Conservation (phyloP, 2,888 invertebrate genomes). For the Trissoscelio sp. region DNA sequence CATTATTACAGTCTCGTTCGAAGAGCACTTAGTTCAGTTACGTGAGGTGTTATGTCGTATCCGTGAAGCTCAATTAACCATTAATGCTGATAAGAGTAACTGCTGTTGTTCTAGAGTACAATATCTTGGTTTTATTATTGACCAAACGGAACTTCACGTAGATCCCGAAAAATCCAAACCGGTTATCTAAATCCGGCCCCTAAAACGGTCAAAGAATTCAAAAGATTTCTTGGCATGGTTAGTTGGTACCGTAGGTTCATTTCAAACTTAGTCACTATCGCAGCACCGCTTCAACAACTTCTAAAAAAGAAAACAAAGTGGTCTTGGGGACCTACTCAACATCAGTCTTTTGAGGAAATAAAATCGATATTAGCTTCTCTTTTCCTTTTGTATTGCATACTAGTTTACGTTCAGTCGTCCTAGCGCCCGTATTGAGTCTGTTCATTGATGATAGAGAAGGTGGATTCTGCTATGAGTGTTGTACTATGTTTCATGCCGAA, state of each 20-base stretch:
- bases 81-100: neutral
- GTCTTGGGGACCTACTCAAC: no score
- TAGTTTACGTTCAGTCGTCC: neutral
- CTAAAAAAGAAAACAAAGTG: no score
- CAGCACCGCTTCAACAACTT: no score
- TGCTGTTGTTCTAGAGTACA: neutral
- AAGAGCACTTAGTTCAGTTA: neutral
- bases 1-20: neutral
- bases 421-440: neutral
- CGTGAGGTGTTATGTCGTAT: neutral
- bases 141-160: neutral
- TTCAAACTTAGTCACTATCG: neutral
- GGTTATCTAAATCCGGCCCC: neutral
- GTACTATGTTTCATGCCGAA: neutral
- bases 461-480: neutral
- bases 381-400: no score
- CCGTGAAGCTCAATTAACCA: neutral
- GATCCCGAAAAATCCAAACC: neutral
- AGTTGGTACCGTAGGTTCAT: neutral
- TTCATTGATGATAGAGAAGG: neutral
- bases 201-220: neutral
- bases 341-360: no score
- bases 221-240: neutral
- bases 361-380: neutral
- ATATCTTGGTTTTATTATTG: neutral